Percentiles rank a stretch among this genome's conserved stretches.
These are phyloP conservation scores for Chaetodon auriga DNA, from an alignment of 2,113 vertebrate genomes.

Conservation along the genomic window DNA sequence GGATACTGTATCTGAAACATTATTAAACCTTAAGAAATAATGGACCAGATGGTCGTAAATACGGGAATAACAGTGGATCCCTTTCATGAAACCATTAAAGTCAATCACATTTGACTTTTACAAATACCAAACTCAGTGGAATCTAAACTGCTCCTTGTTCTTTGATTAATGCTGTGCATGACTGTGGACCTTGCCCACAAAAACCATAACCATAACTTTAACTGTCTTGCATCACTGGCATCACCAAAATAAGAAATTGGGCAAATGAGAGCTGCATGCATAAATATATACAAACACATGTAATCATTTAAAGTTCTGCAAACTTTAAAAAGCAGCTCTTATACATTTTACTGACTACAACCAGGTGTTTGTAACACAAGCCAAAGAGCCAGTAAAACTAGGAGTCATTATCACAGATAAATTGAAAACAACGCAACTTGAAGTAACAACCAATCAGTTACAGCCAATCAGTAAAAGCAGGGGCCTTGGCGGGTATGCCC, in stretches of 20 bases:
- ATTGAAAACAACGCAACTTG: conserved; percentile 60
- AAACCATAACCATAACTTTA: conserved; percentile 38
- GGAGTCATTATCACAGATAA: conserved; percentile 67
- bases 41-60: conserved; percentile 77
- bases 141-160: conserved; percentile 51
- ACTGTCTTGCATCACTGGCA: conserved; percentile 35
- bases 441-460: conserved; percentile 69
- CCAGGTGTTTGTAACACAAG: conserved; percentile 71
- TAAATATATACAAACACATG: conserved; percentile 4
- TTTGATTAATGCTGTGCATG: conserved; percentile 31
- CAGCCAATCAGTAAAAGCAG: conserved; percentile 66
- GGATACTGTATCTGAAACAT: conserved; percentile 79
- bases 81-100: conserved; percentile 72
- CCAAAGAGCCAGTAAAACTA: conserved; percentile 57
- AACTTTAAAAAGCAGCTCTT: conserved; percentile 56
- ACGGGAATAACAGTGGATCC: conserved; percentile 60
- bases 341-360: conserved; percentile 68
- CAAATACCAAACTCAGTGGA: conserved; percentile 60
- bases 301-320: conserved; percentile 62
- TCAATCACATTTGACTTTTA: conserved; percentile 74
- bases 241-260: conserved; percentile 32
- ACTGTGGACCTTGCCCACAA: conserved; percentile 37
- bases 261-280: conserved; percentile 24
- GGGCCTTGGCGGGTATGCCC: conserved; percentile 31
- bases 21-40: conserved; percentile 73